Percentiles rank a stretch among this genome's conserved stretches.
These are phyloP conservation scores for Chloebia gouldiae DNA, from an alignment of 2,113 vertebrate species.

Conservation along the genomic window DNA sequence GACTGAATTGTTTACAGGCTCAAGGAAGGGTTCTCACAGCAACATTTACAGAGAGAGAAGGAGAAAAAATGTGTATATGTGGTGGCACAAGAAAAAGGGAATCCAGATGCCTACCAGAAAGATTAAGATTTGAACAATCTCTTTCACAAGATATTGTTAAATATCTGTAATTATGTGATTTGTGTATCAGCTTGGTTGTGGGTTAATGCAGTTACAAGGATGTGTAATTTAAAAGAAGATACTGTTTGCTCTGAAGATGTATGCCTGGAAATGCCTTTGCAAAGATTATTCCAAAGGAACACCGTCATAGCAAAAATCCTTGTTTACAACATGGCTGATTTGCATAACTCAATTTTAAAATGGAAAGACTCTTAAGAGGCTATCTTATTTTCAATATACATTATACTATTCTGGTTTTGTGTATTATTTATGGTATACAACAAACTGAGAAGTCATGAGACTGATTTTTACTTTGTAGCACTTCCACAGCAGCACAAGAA, in stretches of 20 bases:
- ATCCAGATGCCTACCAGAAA: neutral
- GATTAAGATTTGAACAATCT: neutral
- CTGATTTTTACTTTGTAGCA: neutral
- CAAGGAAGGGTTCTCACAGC: neutral
- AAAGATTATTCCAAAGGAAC: neutral
- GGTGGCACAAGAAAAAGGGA: neutral
- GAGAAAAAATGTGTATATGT: neutral
- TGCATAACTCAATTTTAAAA: neutral
- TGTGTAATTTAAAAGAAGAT: neutral
- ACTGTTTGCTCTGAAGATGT: neutral
- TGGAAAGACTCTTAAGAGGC: neutral
- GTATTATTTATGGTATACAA: neutral
- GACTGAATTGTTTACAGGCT: neutral
- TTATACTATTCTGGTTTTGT: neutral
- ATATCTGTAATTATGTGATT: neutral
- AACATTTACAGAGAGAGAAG: neutral
- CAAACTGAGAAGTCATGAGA: neutral
- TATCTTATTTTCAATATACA: neutral
- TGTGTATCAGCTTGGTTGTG: neutral
- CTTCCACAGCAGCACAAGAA: neutral
- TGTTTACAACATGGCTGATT: neutral
- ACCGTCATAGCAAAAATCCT: neutral
- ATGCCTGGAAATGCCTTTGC: neutral
- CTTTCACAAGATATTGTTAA: neutral
- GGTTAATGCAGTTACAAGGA: neutral